These are phyloP conservation scores for Oncopodura yosiiana DNA, from an alignment of 1,140 invertebrate genomes.

Conservation along the genomic window DNA sequence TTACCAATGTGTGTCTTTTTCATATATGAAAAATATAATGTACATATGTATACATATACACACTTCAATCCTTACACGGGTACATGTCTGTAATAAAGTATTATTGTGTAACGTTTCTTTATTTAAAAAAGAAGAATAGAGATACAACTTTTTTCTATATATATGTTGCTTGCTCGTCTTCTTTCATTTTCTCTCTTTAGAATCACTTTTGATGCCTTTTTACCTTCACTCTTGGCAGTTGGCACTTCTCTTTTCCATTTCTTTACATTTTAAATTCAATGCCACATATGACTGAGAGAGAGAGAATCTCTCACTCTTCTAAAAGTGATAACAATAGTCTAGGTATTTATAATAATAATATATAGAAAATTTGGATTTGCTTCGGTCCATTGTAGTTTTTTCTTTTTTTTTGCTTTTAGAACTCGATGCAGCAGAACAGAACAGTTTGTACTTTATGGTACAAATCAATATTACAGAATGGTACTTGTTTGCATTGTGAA, in stretches of 20 bases:
- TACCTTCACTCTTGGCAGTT: slow-evolving; percentile 3
- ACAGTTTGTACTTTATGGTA: no score
- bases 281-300: slow-evolving; percentile 8
- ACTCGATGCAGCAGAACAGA: no score
- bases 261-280: slow-evolving; percentile 17
- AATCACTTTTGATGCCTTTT: no score
- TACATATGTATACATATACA: no score
- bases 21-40: no score
- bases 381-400: slow-evolving; percentile 13
- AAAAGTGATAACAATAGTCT: slow-evolving; percentile 21
- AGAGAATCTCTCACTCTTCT: slow-evolving; percentile 16
- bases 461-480: slow-evolving; percentile 29
- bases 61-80: no score
- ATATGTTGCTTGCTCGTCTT: slow-evolving; percentile 4
- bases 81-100: no score
- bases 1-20: slow-evolving; percentile 5
- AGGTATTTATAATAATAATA: slow-evolving; percentile 28
- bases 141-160: slow-evolving; percentile 8
- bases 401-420: slow-evolving; percentile 6
- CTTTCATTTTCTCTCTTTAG: slow-evolving; percentile 7
- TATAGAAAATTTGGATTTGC: slow-evolving; percentile 27
- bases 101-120: no score
- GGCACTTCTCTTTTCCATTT: slow-evolving; percentile 11
- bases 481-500: no score
- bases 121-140: no score